Percentiles rank a stretch among this genome's conserved stretches.
phyloP scores from a whole-genome alignment of 2,888 invertebrate species.

The Micropterix aruncella region DNA sequence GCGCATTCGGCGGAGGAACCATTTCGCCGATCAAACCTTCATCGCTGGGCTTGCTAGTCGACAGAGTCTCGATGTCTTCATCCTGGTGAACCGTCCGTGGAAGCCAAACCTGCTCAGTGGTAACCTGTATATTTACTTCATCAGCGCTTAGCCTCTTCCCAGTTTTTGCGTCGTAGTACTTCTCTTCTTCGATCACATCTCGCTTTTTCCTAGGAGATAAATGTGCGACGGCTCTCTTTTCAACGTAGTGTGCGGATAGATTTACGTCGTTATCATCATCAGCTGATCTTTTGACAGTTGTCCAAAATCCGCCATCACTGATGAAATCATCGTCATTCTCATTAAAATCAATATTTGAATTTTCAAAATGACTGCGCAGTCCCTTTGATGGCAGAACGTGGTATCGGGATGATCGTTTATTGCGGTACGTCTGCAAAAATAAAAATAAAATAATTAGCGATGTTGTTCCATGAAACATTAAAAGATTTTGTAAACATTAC shows the following conservation, averaged over 20 bases:
- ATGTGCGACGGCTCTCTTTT: background rate
- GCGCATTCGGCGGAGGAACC: constrained; percentile 27
- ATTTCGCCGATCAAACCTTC: constrained; percentile 20
- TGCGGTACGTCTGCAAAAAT: background rate
- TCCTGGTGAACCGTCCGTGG: constrained; percentile 27
- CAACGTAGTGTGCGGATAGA: background rate
- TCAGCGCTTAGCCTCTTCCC: background rate
- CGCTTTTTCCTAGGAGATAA: constrained; percentile 13
- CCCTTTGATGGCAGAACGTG: background rate
- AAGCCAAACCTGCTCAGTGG: constrained; percentile 21
- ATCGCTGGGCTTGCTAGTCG: constrained; percentile 23
- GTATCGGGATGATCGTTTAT: background rate
- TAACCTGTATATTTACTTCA: background rate
- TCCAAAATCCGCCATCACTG: background rate
- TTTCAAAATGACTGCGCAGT: background rate
- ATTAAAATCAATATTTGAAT: background rate
- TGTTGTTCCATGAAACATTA: too few relatives aligned
- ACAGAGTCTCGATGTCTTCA: constrained; percentile 30
- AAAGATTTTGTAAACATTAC: too few relatives aligned
- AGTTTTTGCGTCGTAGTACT: constrained; percentile 25
- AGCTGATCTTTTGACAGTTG: background rate
- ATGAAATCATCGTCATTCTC: background rate
- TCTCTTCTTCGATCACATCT: constrained; percentile 35
- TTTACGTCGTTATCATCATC: background rate
- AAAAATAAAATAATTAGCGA: too few relatives aligned